Base-by-base conservation (phyloP, 23 tunicate species). In the Phallusia fumigata region DNA sequence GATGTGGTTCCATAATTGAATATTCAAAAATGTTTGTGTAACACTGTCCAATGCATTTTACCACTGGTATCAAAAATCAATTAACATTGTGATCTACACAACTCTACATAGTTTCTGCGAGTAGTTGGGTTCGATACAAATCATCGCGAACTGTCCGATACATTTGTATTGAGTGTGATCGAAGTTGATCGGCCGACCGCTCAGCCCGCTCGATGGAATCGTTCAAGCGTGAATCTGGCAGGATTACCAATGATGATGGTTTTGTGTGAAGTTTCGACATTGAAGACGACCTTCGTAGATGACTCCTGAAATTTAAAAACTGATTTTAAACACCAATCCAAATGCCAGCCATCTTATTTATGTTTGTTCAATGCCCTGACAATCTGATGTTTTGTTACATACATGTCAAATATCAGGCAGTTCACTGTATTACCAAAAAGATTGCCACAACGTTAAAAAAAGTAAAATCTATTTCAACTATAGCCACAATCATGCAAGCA, bases 131-230 rank as follows among this genome's bases (percentile, higher is more conserved):
- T 32, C 65, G 36, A 69, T 87, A 82, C 44, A 86, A 35, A 31
- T 84, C 79, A 52, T 87, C 89, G 21, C 91, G 77, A 35, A 84
- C 44, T 30, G 91, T 75, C 19, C 86, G 73, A 53, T 92, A 92
- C 88, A 92, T 84, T 30, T 77, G 28, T 49, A 89, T 80, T 18
- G 97, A 87, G 52, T 81, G 86, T 19, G 80, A 51, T 30, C 90
- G 83, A 31, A 92, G 79, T 18, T 31, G 24, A 15, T 87, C 89
- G 12, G 97, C 65, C 3, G 89, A 76, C 64, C 86, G 73, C 69
- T 87, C 91, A 0, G 97, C 97, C 30, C 88, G 78, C 30, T 84
- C 86, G 21, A 92, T 64, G 30, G 97, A 92, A 32, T 65, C 83
- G 52, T 84, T 88, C 45, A 92, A 69, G 51, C 73, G 76, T 24